A percentile compares a stretch with the other conserved stretches of the same genome.
Evolutionary conservation across 1,140 invertebrate species (phyloP).

Genomic region (Trichonephila clavipes): DNA sequence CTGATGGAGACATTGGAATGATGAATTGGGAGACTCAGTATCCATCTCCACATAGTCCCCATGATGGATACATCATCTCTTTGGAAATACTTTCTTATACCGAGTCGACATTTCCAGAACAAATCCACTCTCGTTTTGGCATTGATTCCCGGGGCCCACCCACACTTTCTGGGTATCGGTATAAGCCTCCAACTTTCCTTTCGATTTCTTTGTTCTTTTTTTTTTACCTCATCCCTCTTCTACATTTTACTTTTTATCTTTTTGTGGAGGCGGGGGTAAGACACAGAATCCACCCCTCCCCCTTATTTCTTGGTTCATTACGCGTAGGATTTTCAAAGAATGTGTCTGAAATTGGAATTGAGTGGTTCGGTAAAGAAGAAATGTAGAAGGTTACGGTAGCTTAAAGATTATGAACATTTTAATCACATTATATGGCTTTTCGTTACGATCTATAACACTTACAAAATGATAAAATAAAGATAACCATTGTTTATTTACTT

Average conservation of each 20-base stretch:
- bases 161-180: not conserved
- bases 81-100: constrained; percentile 26
- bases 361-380: not conserved
- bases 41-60: constrained; percentile 18
- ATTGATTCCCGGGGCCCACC: constrained; percentile 7
- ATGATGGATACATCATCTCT: constrained; percentile 31
- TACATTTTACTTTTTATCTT: not conserved
- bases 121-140: not conserved
- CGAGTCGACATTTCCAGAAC: constrained; percentile 24
- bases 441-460: no score
- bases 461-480: no score
- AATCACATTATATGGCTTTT: not conserved
- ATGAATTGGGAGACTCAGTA: not conserved
- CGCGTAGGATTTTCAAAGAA: not conserved
- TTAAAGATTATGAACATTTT: not conserved
- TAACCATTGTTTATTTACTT: no score
- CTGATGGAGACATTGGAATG: constrained; percentile 19
- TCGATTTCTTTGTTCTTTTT: not conserved
- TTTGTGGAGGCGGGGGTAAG: no score
- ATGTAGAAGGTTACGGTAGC: not conserved
- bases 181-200: not conserved
- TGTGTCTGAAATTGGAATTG: not conserved
- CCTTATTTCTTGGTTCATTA: not conserved
- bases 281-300: not conserved
- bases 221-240: not conserved